phyloP scores from a whole-genome alignment of 2,888 invertebrate genomes.

The Marronus borbonicus region DNA sequence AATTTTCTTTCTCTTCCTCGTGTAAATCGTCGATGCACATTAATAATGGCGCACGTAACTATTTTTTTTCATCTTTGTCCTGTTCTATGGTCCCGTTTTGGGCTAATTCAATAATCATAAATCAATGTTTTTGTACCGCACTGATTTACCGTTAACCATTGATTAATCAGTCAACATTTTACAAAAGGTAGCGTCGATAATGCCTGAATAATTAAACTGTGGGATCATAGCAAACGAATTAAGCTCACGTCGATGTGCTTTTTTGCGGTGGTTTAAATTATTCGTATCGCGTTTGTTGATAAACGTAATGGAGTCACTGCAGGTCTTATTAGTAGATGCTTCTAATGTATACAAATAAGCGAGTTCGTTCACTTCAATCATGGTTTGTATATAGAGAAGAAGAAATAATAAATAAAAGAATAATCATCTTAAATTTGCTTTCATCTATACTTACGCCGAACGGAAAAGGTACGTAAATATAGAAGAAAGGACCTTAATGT shows the following conservation, averaged over 20 bases:
- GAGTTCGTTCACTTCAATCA: constrained; percentile 15
- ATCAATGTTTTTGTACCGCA: constrained; percentile 41
- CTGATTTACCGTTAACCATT: constrained; percentile 4
- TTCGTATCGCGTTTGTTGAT: constrained; percentile 17
- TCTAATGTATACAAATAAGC: not conserved
- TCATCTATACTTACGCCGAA: no score
- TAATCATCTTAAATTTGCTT: no score
- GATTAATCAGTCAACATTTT: constrained; percentile 14
- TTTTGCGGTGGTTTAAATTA: constrained; percentile 19
- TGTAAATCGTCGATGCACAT: constrained; percentile 40
- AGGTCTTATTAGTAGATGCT: constrained; percentile 11
- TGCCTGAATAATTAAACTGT: not conserved
- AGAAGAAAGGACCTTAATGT: no score
- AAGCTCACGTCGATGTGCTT: not conserved
- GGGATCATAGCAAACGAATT: not conserved
- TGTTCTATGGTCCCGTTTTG: constrained; percentile 27
- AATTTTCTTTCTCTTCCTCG: constrained; percentile 53
- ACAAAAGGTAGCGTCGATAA: constrained; percentile 6
- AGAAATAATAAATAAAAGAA: not conserved
- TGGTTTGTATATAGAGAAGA: not conserved
- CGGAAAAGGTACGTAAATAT: no score
- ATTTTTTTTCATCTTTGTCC: no score
- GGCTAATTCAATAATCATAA: constrained; percentile 51
- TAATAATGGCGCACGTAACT: constrained; percentile 23
- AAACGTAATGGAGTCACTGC: constrained; percentile 3